Percentiles rank a stretch among this genome's conserved stretches.
Evolutionary conservation across 2,113 vertebrate genomes (phyloP).

Genomic region (Kryptolebias marmoratus): DNA sequence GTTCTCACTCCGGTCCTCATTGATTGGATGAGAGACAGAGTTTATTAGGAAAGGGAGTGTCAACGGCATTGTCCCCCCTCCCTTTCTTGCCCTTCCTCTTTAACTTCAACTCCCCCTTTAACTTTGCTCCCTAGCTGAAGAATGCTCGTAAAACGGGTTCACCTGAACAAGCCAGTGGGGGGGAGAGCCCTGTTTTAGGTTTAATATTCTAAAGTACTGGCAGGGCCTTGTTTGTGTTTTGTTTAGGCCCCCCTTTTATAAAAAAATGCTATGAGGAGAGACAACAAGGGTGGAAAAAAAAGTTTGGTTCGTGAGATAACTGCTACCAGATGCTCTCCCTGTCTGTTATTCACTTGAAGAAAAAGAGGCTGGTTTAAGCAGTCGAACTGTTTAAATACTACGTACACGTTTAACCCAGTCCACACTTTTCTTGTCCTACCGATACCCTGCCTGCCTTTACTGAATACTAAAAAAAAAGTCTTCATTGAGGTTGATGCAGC

Average conservation of each 20-base stretch:
- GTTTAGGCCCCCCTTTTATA: conserved; percentile 69
- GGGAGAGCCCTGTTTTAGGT: conserved; percentile 68
- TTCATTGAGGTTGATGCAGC: too few species aligned
- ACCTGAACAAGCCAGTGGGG: conserved; percentile 81
- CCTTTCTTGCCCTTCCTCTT: conserved; percentile 68
- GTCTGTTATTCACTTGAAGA: conserved; percentile 63
- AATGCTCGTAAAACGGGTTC: conserved; percentile 83
- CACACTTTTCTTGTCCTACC: conserved; percentile 3
- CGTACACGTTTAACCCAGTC: conserved; percentile 29
- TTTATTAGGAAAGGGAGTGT: conserved; percentile 76
- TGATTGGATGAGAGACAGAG: conserved; percentile 72
- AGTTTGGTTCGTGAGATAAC: conserved; percentile 80
- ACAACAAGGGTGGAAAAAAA: conserved; percentile 68
- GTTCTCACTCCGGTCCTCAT: conserved; percentile 56
- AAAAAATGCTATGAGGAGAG: conserved; percentile 62
- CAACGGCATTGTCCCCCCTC: conserved; percentile 68
- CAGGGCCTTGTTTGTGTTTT: conserved; percentile 80
- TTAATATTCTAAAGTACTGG: conserved; percentile 80
- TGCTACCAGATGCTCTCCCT: conserved; percentile 81
- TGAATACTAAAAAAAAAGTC: too few species aligned
- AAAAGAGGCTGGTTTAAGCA: conserved; percentile 20
- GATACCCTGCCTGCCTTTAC: neutral
- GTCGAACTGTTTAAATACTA: conserved; percentile 69
- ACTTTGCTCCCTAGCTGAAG: conserved; percentile 79
- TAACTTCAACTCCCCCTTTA: conserved; percentile 77